phyloP scores from a whole-genome alignment of 2,113 vertebrate genomes.

The Vulpes vulpes region DNA sequence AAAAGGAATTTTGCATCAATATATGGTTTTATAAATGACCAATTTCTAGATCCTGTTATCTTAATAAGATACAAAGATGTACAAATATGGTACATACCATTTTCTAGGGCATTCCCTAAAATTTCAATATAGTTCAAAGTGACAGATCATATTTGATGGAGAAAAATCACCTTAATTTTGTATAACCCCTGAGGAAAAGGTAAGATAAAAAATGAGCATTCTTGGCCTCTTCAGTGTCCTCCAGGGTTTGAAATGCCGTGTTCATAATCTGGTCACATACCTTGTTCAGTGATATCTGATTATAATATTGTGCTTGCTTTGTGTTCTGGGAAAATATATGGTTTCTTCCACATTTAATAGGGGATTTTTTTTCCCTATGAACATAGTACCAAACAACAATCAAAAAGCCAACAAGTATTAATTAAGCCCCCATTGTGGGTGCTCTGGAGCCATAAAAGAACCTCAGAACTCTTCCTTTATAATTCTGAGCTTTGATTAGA shows the following conservation, averaged over 20 bases:
- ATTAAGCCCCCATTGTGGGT: not conserved
- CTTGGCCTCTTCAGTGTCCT: not conserved
- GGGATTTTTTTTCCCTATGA: not conserved
- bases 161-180: constrained; percentile 37
- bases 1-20: not conserved
- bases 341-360: not conserved
- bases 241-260: not conserved
- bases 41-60: not conserved
- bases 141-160: not conserved
- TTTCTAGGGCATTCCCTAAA: not conserved
- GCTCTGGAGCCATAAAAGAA: not conserved
- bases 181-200: not conserved
- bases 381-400: not conserved
- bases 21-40: not conserved
- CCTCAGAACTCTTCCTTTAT: not conserved
- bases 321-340: not conserved
- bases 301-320: not conserved
- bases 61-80: not conserved
- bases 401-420: not conserved
- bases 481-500: not conserved
- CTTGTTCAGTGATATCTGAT: not conserved
- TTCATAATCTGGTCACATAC: not conserved
- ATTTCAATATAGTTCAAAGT: not conserved
- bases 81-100: not conserved
- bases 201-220: not conserved